Conservation (phyloP, 2,888 invertebrate genomes). For the Drosophila neutralis region DNA sequence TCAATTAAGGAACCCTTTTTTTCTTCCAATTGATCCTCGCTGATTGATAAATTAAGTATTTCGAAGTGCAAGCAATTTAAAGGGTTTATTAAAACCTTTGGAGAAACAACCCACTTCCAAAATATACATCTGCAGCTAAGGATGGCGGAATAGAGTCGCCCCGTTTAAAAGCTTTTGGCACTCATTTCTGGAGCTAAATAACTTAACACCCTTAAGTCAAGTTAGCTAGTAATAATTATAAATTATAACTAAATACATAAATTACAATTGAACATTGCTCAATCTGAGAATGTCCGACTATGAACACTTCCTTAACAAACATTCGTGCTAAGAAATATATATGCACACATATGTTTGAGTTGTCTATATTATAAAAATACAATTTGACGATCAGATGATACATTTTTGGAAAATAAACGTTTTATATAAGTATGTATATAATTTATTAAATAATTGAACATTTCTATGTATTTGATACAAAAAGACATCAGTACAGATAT, state of each 20-base stretch:
- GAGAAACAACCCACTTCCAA: too few species aligned
- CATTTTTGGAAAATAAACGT: neutral
- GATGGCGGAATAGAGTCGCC: too few species aligned
- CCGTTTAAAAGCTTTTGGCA: too few species aligned
- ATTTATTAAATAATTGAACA: constrained; percentile 78
- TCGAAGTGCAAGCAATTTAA: too few species aligned
- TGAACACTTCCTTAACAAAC: neutral
- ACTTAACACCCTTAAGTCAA: neutral
- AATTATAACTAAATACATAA: neutral
- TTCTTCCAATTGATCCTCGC: too few species aligned
- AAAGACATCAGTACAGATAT: constrained; percentile 74
- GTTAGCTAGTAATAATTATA: neutral
- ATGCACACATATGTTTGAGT: neutral
- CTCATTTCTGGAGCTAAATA: too few species aligned
- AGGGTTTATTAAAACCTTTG: too few species aligned
- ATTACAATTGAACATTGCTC: neutral
- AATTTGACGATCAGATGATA: neutral
- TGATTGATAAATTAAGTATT: too few species aligned
- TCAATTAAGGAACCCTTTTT: too few species aligned
- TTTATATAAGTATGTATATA: constrained; percentile 52
- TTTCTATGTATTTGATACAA: constrained; percentile 80
- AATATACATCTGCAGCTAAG: too few species aligned
- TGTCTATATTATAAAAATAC: neutral
- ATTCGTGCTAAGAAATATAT: neutral
- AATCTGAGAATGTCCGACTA: neutral